Base-by-base conservation (phyloP, 2,797 vertebrate genomes). In the Acipenser ruthenus region DNA sequence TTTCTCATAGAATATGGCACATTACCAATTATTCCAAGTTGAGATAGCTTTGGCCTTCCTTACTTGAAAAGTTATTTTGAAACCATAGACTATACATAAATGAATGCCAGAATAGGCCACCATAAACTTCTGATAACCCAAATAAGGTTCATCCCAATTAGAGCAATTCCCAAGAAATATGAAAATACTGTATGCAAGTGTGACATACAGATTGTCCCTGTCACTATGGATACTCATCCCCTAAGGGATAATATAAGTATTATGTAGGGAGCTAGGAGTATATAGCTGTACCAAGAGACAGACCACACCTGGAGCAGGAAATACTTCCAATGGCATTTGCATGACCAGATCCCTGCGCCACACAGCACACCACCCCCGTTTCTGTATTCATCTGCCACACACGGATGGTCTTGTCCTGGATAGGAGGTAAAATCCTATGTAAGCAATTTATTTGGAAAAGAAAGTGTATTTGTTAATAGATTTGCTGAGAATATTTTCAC, bases 251-350 rank as follows among this genome's bases (percentile, higher is more conserved):
- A 5, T 37, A 5, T 37, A 37, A 37, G 37, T 37, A 4, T 37
- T 5, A 5, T 37, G 37, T 37, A 37, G 23, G 23, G 23, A 37
- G 23, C 23, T 37, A 37, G 23, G 23, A 37, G 23, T 1, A 37
- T 4, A 37, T 37, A 37, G 4, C 23, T 37, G 23, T 37, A 47
- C 4, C 52, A 61, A 37, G 37, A 37, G 4, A 37, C 37, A 37
- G 37, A 12, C 0, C 3, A 74, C 88, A 98, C 97, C 94, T 95
- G 66, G 97, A 98, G 75, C 94, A 99, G 70, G 88, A 78, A 62
- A 98, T 71, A 0, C 93, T 83, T 0, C 96, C 94, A 8, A 99
- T 90, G 0, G 88, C 87, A 0, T 93, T 92, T 0, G 93, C 78
- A 9, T 99, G 97, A 11, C 94, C 88, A 4, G 78, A 68, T 1